phyloP scores from a whole-genome alignment of 2,113 vertebrate genomes.

The Columba janthina region DNA sequence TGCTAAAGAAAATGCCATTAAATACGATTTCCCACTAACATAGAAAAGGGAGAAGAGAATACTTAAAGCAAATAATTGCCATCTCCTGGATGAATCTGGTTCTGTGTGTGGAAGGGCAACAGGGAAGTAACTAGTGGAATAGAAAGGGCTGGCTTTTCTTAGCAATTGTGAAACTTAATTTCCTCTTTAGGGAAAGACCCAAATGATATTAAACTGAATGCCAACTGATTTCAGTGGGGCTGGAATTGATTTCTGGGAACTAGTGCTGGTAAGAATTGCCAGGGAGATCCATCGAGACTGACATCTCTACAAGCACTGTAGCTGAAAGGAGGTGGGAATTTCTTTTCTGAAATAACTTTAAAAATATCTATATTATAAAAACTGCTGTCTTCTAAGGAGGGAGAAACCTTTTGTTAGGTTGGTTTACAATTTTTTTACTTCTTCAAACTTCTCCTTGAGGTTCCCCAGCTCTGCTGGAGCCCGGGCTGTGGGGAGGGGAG shows the following conservation, averaged over 20 bases:
- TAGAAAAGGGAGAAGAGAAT: not conserved
- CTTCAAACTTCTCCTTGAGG: not conserved
- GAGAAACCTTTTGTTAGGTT: not conserved
- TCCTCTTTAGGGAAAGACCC: slow-evolving; percentile 9
- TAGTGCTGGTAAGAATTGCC: not conserved
- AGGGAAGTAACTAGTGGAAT: not conserved
- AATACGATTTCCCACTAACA: not conserved
- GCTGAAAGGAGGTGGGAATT: not conserved
- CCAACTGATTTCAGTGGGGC: not conserved
- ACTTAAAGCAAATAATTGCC: not conserved
- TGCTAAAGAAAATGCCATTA: slow-evolving; percentile 9
- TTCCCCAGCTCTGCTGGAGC: not conserved
- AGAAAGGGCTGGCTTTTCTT: not conserved
- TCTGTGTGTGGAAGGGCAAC: not conserved
- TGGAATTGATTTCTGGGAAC: not conserved
- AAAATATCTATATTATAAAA: not conserved
- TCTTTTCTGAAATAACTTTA: not conserved
- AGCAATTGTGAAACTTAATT: not conserved
- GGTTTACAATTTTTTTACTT: not conserved
- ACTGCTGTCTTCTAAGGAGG: not conserved
- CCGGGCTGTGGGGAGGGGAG: not conserved
- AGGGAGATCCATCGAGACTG: not conserved
- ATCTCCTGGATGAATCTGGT: not conserved
- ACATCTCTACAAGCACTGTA: not conserved
- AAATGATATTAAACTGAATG: not conserved